Percentiles rank a stretch among this genome's conserved stretches.
phyloP scores from a whole-genome alignment of 2,797 vertebrate species.

The Columba guinea region DNA sequence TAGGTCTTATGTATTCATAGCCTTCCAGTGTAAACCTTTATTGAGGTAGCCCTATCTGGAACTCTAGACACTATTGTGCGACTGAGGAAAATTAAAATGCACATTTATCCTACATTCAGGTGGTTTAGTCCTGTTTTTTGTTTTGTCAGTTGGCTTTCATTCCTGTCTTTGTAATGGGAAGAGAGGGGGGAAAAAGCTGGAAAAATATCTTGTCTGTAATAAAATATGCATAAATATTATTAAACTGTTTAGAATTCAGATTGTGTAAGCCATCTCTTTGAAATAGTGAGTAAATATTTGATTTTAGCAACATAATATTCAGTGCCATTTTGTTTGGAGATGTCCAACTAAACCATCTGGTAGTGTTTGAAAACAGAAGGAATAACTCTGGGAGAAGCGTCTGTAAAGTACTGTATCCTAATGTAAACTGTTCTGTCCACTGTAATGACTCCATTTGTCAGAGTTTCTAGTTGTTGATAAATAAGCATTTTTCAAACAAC shows the following conservation, averaged over 20 bases:
- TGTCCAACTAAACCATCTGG: background rate
- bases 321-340: background rate
- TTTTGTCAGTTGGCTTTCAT: background rate
- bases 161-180: background rate
- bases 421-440: background rate
- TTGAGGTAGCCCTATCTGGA: background rate
- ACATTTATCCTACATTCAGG: background rate
- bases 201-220: background rate
- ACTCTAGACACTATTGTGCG: background rate
- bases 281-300: background rate
- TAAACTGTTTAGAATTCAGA: background rate
- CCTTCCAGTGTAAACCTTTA: background rate
- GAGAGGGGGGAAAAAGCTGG: background rate
- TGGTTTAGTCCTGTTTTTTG: background rate
- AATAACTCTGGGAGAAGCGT: background rate
- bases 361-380: background rate
- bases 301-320: background rate
- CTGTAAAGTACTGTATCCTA: background rate
- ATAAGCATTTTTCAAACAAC: background rate
- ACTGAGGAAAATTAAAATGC: background rate
- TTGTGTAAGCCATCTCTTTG: background rate
- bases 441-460: background rate
- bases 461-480: background rate
- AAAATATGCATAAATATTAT: background rate
- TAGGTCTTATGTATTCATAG: background rate